phyloP scores from a whole-genome alignment of 2,888 invertebrate genomes.

The Eupeodes luniger region DNA sequence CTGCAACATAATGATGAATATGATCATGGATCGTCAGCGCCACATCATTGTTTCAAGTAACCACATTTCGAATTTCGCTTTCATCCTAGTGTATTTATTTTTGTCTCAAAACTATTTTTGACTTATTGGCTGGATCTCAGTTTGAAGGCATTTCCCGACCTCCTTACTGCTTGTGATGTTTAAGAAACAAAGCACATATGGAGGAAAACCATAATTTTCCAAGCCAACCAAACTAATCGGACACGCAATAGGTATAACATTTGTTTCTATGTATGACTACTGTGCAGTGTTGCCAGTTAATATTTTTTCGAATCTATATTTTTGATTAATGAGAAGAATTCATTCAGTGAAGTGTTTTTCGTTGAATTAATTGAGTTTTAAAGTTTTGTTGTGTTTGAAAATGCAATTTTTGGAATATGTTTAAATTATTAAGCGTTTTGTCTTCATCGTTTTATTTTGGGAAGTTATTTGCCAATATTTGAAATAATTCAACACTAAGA shows the following conservation, averaged over 20 bases:
- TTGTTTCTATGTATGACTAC: constrained; percentile 25
- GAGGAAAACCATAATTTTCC: constrained; percentile 35
- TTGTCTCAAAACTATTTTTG: constrained; percentile 55
- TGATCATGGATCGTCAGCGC: constrained; percentile 20
- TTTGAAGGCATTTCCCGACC: constrained; percentile 46
- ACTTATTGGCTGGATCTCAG: constrained; percentile 51
- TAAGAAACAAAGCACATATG: constrained; percentile 24
- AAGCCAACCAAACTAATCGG: constrained; percentile 4
- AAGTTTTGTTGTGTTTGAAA: too few relatives aligned
- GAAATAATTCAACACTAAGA: too few relatives aligned
- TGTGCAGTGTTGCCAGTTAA: not conserved
- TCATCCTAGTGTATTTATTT: constrained; percentile 30
- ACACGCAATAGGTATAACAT: constrained; percentile 4
- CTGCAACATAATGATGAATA: constrained; percentile 29
- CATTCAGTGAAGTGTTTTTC: too few relatives aligned
- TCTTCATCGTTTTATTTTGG: too few relatives aligned
- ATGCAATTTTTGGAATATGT: too few relatives aligned
- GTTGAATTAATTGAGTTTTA: too few relatives aligned
- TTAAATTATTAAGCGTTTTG: too few relatives aligned
- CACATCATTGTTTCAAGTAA: constrained; percentile 42
- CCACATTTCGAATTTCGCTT: constrained; percentile 32
- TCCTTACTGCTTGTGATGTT: constrained; percentile 40
- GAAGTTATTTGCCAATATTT: too few relatives aligned
- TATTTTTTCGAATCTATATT: not conserved
- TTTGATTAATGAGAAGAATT: not conserved